These are phyloP conservation scores for Liasis olivaceus DNA, from an alignment of 2,797 vertebrate genomes.

Conservation along the genomic window DNA sequence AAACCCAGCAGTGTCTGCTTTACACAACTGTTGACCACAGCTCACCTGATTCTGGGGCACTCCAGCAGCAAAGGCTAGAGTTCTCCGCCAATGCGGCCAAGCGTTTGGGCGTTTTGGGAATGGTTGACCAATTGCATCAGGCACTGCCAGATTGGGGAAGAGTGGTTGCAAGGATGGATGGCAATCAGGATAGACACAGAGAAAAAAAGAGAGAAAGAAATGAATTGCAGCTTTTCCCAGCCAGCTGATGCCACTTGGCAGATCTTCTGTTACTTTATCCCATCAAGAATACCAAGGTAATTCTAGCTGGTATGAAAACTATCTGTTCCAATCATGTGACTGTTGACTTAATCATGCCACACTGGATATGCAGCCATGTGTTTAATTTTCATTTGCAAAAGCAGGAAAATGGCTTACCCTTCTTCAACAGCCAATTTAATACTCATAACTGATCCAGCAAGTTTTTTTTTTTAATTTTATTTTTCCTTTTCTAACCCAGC, in stretches of 20 bases:
- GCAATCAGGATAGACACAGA: not conserved
- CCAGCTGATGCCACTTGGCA: not conserved
- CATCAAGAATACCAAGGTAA: not conserved
- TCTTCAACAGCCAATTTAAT: not conserved
- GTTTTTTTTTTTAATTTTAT: not conserved
- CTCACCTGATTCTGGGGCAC: not conserved
- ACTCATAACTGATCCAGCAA: not conserved
- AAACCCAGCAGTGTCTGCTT: not conserved
- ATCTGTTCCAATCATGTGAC: not conserved
- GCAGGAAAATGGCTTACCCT: not conserved
- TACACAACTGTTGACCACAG: not conserved
- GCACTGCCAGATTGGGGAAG: too few species aligned
- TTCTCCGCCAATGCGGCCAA: not conserved
- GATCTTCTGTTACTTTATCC: not conserved
- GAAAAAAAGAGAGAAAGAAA: too few species aligned
- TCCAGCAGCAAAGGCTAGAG: not conserved
- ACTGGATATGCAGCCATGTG: not conserved
- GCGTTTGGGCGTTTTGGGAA: too few species aligned
- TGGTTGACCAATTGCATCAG: too few species aligned
- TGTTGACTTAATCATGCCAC: not conserved
- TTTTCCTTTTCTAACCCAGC: not conserved
- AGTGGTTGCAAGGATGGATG: not conserved
- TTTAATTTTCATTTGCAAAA: not conserved
- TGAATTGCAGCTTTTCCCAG: not conserved
- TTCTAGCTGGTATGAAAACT: not conserved